Evolutionary conservation across 2,113 vertebrate genomes (phyloP).

Genomic region (Psophia crepitans): DNA sequence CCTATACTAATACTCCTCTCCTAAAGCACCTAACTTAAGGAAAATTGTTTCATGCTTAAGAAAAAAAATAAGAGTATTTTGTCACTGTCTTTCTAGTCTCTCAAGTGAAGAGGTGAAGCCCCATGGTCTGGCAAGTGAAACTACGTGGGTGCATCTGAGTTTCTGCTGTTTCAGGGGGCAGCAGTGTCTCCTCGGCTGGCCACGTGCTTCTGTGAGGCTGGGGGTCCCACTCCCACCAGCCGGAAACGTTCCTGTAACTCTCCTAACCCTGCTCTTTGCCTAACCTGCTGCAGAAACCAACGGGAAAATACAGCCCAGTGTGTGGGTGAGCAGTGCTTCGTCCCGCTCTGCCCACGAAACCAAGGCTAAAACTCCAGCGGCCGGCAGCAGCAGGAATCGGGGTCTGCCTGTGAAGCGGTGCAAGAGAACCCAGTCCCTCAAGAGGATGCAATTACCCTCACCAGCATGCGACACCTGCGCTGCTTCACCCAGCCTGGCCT

Average conservation of each 20-base stretch:
- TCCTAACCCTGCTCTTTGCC: neutral
- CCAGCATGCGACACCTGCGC: rapidly evolving
- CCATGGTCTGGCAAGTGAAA: neutral
- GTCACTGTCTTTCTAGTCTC: neutral
- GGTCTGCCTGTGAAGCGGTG: neutral
- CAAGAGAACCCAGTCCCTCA: neutral
- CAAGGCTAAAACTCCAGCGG: neutral
- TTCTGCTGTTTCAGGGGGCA: neutral
- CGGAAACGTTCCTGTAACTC: neutral
- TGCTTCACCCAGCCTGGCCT: neutral
- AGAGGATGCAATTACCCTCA: neutral
- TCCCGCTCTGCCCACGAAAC: neutral
- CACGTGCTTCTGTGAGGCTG: neutral
- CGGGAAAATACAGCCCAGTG: rapidly evolving
- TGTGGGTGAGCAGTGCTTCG: neutral
- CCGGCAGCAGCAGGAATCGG: neutral
- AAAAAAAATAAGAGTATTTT: rapidly evolving
- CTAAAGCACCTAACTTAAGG: neutral
- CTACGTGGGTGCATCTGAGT: neutral
- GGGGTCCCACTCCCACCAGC: neutral
- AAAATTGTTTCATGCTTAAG: neutral
- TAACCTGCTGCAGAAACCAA: neutral
- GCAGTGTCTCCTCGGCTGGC: neutral
- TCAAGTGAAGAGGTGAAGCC: neutral
- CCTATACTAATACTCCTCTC: neutral